Base-by-base conservation (phyloP, 2,888 invertebrate species). In the Pollenia griseotomentosa region DNA sequence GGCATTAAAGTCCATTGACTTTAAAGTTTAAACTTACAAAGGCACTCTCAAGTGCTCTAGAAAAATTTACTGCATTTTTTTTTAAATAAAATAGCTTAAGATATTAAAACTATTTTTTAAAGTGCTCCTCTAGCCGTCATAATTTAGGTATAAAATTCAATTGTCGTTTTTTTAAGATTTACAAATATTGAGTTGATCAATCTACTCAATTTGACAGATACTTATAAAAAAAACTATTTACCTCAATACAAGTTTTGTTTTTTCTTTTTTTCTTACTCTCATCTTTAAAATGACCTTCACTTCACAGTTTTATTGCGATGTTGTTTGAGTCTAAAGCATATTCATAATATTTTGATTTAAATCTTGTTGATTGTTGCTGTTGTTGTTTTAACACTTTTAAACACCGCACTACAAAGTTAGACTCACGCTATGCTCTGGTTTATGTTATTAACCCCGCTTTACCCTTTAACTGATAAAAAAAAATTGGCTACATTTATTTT, bases 271-370 rank as follows among this genome's bases (percentile, higher is more conserved):
- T 16, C 46, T 48, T 79, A 68, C 40, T 48, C 33, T 33, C 59
- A 79, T 70, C 51, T 66, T 65, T 83, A 46, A 66, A 23, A 83
- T 90, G 91, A 91, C 91, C 91, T 91, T 91, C 91, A 90, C 87
- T 89, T 91, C 91, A 90, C 86, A 89, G 11, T 90, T 89, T 89
- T 90, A 33, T 70, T 61, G 40, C 19, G 44, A 40, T 44, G 19
- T 53, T 65, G n/a, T 63, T 40, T 51, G 42, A 42, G 11, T 40
- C 57, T 14, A 74, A 88, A 77, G 12, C 12, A 48, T 73, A 48
- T 87, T 86, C 75, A 74, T 73, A 78, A 81, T 78, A 75, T 44
- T 75, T 86, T 70, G 79, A 79, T 61, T 61, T 82, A 63, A 80
- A 84, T 79, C 73, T 42, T 48, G 82, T 61, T 33, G 16, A 70